A percentile compares a stretch with the other conserved stretches of the same genome.
Evolutionary conservation across 2,113 vertebrate species (phyloP).

Genomic region (Oryzias woworae): DNA sequence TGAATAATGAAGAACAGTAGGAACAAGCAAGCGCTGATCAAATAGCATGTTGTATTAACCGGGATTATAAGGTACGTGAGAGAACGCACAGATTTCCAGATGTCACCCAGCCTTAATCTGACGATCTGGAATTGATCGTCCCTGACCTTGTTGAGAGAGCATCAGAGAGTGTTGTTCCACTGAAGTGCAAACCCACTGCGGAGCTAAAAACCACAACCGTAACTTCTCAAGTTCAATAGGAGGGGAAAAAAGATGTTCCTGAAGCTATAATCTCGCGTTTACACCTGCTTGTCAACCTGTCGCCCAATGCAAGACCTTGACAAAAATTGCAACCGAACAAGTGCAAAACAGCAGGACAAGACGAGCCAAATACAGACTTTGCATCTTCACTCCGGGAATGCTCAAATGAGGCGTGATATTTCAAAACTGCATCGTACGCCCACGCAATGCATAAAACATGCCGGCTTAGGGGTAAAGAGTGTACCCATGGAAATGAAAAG

Average conservation of each 20-base stretch:
- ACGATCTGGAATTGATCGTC: constrained; percentile 76
- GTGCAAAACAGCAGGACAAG: constrained; percentile 70
- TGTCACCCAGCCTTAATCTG: constrained; percentile 73
- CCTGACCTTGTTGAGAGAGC: constrained; percentile 75
- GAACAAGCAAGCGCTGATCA: constrained; percentile 55
- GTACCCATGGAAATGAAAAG: constrained; percentile 61
- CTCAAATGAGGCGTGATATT: constrained; percentile 78
- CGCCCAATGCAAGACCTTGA: constrained; percentile 60
- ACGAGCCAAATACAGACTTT: constrained; percentile 68
- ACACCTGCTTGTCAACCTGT: constrained; percentile 77
- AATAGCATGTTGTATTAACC: constrained; percentile 68
- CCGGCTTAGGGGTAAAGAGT: constrained; percentile 67
- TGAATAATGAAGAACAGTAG: constrained; percentile 61
- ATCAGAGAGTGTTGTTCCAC: constrained; percentile 49
- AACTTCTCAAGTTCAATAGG: not conserved
- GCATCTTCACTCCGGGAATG: constrained; percentile 65
- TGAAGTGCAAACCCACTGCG: no score
- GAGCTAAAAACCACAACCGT: no score
- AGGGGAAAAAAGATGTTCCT: constrained; percentile 30
- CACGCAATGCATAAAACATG: constrained; percentile 75
- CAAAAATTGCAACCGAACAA: constrained; percentile 64
- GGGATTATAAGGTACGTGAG: constrained; percentile 39
- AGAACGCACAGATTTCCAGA: constrained; percentile 58
- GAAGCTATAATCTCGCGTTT: constrained; percentile 38
- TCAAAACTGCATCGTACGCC: constrained; percentile 46